A percentile compares a stretch with the other conserved stretches of the same genome.
Evolutionary conservation across 2,113 vertebrate species (phyloP).

Genomic region (Geococcyx californianus): DNA sequence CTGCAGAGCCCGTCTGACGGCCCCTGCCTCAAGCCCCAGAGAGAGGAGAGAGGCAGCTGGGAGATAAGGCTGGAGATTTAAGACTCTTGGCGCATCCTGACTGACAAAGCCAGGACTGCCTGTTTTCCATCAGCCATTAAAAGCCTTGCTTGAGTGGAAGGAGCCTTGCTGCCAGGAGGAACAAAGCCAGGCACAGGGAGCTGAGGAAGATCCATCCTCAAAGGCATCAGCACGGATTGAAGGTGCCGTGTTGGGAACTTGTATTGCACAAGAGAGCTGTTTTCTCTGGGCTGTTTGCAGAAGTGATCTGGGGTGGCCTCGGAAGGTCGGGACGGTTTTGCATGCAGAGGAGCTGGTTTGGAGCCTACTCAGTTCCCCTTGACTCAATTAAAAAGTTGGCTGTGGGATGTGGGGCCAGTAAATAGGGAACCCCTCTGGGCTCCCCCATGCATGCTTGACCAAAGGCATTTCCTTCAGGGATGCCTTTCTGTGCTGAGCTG

Average conservation of each 20-base stretch:
- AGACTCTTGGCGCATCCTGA: neutral
- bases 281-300: neutral
- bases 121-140: conserved; percentile 30
- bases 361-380: neutral
- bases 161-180: neutral
- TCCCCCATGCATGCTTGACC: neutral
- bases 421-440: neutral
- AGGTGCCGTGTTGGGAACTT: neutral
- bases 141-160: neutral
- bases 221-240: neutral
- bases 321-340: neutral
- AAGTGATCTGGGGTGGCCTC: neutral
- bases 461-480: neutral
- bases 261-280: neutral
- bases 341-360: neutral
- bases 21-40: neutral
- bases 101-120: conserved; percentile 16
- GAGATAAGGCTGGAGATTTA: conserved; percentile 20
- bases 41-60: neutral
- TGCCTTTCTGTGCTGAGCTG: neutral
- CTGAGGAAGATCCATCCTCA: neutral
- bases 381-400: neutral
- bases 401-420: neutral
- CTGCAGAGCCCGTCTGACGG: neutral
- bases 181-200: neutral